A percentile compares a stretch with the other conserved stretches of the same genome.
Conservation (phyloP, 2,113 vertebrate genomes). For the Anguilla rostrata region DNA sequence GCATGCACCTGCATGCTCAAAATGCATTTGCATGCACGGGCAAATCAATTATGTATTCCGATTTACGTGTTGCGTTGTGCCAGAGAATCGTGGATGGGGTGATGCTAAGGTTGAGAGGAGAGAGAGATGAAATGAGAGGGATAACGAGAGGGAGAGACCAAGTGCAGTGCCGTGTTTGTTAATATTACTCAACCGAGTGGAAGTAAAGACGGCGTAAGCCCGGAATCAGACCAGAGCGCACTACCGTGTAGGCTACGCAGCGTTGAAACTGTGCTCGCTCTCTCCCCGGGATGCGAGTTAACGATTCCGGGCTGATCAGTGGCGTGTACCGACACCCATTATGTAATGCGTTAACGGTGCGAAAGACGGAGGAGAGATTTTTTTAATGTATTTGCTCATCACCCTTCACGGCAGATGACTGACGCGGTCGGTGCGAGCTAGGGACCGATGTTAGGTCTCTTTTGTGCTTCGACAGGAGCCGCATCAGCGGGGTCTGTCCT, state of each 20-base stretch:
- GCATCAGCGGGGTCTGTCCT: constrained; percentile 22
- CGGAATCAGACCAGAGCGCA: constrained; percentile 8
- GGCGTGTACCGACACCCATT: constrained; percentile 39
- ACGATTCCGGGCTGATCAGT: constrained; percentile 10
- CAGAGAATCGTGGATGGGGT: neutral
- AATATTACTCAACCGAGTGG: constrained; percentile 33
- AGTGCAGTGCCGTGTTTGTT: constrained; percentile 27
- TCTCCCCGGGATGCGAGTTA: neutral
- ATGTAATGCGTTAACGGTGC: constrained; percentile 39
- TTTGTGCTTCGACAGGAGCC: constrained; percentile 34
- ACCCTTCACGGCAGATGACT: neutral
- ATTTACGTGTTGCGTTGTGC: constrained; percentile 19
- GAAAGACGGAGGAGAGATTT: constrained; percentile 2
- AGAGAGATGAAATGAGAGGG: neutral
- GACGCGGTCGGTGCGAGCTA: constrained; percentile 15
- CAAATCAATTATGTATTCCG: constrained; percentile 6
- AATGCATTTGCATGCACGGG: neutral
- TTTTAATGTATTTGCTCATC: neutral
- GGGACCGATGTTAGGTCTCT: constrained; percentile 28
- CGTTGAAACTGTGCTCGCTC: constrained; percentile 19
- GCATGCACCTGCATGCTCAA: constrained; percentile 27
- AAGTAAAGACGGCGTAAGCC: constrained; percentile 31
- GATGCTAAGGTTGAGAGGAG: constrained; percentile 1
- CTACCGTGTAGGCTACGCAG: constrained; percentile 1
- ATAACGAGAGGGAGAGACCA: neutral